Percentiles rank a stretch among this genome's conserved stretches.
phyloP scores from a whole-genome alignment of 2,888 invertebrate genomes.

The Rotaria socialis region DNA sequence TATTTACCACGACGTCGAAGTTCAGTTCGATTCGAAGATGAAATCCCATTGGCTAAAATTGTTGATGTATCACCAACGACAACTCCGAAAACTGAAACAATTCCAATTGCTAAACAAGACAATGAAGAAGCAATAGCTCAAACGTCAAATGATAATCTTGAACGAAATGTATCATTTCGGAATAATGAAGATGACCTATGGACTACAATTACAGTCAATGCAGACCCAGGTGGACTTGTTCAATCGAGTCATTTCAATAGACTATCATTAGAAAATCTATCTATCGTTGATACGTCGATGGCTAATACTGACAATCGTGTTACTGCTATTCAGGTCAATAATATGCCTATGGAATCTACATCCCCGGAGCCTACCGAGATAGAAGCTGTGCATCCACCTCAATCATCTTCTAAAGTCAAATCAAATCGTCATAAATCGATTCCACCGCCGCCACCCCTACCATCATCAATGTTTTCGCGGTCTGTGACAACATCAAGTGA shows the following conservation, averaged over 20 bases:
- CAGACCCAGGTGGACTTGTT: background rate
- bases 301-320: background rate
- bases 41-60: background rate
- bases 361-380: background rate
- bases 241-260: constrained; percentile 33
- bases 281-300: background rate
- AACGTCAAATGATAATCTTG: background rate
- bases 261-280: constrained; percentile 12
- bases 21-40: constrained; percentile 34
- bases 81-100: background rate
- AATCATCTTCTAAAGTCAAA: background rate
- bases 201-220: constrained; percentile 3
- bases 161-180: background rate
- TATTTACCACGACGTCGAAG: constrained; percentile 27
- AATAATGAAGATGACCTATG: constrained; percentile 35
- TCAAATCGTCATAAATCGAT: too few relatives aligned
- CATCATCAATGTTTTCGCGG: background rate
- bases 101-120: background rate
- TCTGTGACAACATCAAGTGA: background rate
- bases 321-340: background rate
- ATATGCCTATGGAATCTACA: background rate
- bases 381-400: background rate
- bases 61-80: background rate
- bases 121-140: background rate
- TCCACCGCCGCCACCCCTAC: background rate